phyloP scores from a whole-genome alignment of 2,888 invertebrate genomes.

The Malthinus flaveolus region DNA sequence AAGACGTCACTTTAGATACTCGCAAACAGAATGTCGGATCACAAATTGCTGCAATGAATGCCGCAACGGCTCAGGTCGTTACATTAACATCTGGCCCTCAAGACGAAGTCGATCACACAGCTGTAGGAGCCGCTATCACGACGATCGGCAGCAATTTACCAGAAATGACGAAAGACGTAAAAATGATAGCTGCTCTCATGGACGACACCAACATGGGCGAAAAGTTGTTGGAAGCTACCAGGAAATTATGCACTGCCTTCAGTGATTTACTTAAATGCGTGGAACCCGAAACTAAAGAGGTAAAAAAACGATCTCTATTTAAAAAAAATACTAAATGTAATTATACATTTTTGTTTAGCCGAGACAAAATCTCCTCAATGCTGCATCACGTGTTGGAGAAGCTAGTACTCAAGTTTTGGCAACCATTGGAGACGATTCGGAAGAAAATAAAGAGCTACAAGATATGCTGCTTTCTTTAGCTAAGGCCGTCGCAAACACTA shows the following conservation, averaged over 20 bases:
- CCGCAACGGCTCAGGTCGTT: conserved; percentile 88
- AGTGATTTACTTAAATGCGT: conserved; percentile 93
- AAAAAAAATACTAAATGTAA: conserved; percentile 14
- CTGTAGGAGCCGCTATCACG: conserved; percentile 95
- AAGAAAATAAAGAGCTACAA: conserved; percentile 77
- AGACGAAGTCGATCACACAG: conserved; percentile 92
- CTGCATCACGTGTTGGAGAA: conserved; percentile 95
- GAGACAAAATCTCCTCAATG: conserved; percentile 89
- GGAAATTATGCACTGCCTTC: conserved; percentile 90
- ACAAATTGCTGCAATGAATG: conserved; percentile 98
- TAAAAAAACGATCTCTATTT: conserved; percentile 22
- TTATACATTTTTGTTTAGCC: conserved; percentile 61
- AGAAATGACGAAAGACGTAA: conserved; percentile 92
- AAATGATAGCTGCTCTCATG: conserved; percentile 93
- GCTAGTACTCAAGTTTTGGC: conserved; percentile 92
- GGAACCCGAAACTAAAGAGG: conserved; percentile 89
- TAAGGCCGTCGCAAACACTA: conserved; percentile 97
- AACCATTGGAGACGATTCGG: conserved; percentile 91
- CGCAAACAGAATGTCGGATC: conserved; percentile 96
- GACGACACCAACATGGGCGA: conserved; percentile 84
- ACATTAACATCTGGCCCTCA: conserved; percentile 62
- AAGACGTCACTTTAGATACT: conserved; percentile 90
- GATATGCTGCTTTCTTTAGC: conserved; percentile 93
- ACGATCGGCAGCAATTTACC: conserved; percentile 96
- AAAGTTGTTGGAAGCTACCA: conserved; percentile 86